Percentiles rank a stretch among this genome's conserved stretches.
Conservation (phyloP, 2,888 invertebrate genomes). For the Pseudeuparius sepicola region DNA sequence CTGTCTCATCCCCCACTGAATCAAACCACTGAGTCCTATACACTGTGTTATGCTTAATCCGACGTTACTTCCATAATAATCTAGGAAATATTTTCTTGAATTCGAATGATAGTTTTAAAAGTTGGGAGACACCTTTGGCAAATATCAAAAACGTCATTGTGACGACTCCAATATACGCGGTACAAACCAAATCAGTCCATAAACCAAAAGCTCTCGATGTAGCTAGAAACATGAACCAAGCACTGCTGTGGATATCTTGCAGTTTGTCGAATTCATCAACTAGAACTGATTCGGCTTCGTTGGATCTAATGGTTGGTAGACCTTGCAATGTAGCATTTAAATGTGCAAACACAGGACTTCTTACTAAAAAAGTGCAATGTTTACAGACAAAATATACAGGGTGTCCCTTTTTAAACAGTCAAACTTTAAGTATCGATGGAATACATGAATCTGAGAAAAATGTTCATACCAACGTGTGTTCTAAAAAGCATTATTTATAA, state of each 20-base stretch:
- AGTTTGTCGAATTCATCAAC: slow-evolving; percentile 47
- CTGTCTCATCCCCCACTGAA: slow-evolving; percentile 59
- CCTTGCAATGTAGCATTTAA: slow-evolving; percentile 63
- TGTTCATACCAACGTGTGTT: too few relatives aligned
- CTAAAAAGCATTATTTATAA: neutral
- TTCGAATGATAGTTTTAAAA: too few relatives aligned
- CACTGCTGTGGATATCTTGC: slow-evolving; percentile 54
- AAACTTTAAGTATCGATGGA: neutral
- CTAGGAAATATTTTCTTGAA: slow-evolving; percentile 18
- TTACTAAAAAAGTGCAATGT: slow-evolving; percentile 43
- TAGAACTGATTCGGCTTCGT: slow-evolving; percentile 49
- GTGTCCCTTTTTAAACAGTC: slow-evolving; percentile 1
- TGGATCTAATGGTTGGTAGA: slow-evolving; percentile 61
- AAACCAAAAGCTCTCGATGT: slow-evolving; percentile 58
- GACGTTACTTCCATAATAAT: slow-evolving; percentile 38
- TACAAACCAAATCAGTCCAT: slow-evolving; percentile 60
- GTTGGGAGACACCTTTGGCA: slow-evolving; percentile 27
- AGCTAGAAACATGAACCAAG: slow-evolving; percentile 62
- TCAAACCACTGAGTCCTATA: slow-evolving; percentile 41
- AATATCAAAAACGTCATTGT: slow-evolving; percentile 55
- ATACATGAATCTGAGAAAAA: neutral
- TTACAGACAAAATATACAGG: too few relatives aligned
- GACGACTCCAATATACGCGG: slow-evolving; percentile 54
- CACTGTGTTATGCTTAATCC: slow-evolving; percentile 47
- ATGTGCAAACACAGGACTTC: slow-evolving; percentile 65